Evolutionary conservation across 2,888 invertebrate genomes (phyloP), one percentile per base, ranked within the genome.

Genomic region (Rotaria magnacalcarata): DNA sequence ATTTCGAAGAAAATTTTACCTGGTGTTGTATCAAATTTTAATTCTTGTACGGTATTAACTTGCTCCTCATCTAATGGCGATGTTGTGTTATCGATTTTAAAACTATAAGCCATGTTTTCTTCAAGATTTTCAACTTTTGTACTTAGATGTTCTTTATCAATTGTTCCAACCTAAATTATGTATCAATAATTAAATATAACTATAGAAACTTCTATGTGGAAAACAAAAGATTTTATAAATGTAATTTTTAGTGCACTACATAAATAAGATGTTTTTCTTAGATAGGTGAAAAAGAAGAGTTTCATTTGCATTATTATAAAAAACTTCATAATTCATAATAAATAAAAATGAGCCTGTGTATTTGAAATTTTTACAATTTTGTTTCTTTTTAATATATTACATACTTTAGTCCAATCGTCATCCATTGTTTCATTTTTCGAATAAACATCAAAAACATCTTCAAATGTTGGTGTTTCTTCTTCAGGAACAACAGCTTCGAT

Each of bases 381-480:
- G 47, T 8, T 3, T 52, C 11, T 7, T 54, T 6, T 56, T 24
- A 1, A 19, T 6, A 3, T 67, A 34, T 2, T 19, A 67, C 34
- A 5, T 67, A 67, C 67, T 41, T 67, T 67, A 19, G 34, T 67
- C 67, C 67, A 67, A 67, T 67, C 67, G 7, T 67, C 19, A 19
- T 67, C 67, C 16, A 19, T 19, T 3, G 67, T 41, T 16, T 80
- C 80, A 8, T n/a, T 80, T 80, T 80, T 80, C 0, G 80, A 43
- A 80, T 24, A 80, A n/a, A 80, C 47, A 47, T 80, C 80, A n/a
- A 80, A 80, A 47, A n/a, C 47, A 80, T 80, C 80, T 47, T 47
- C 47, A 14, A 80, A 47, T 80, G 21, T 47, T 24, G 47, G n/a
- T 43, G 43, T 24, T n/a, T 80, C 80, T 24, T 47, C 80, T 47